These are phyloP conservation scores for Colletes collaris DNA, from an alignment of 2,888 invertebrate genomes.

Conservation along the genomic window DNA sequence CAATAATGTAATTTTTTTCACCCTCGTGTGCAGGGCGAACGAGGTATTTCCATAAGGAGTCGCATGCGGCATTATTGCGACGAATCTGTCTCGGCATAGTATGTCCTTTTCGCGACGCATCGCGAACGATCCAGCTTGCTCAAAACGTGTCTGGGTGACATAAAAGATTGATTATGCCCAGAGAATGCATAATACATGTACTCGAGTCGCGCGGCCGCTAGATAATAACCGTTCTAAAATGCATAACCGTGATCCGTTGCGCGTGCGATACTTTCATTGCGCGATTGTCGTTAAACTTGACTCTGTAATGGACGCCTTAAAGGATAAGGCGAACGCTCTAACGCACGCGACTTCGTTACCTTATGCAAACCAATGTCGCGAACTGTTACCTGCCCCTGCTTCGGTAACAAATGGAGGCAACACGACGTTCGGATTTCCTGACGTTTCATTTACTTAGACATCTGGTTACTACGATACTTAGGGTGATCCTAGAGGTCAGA, in stretches of 20 bases:
- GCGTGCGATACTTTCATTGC: not conserved
- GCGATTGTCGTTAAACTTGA: not conserved
- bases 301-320: not conserved
- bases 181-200: constrained; percentile 54
- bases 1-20: constrained; percentile 3
- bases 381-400: not conserved
- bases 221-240: constrained; percentile 36
- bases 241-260: constrained; percentile 26
- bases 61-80: constrained; percentile 35
- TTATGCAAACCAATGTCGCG: constrained; percentile 7
- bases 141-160: constrained; percentile 22
- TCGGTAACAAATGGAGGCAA: too few species aligned
- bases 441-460: too few species aligned
- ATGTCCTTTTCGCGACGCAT: constrained; percentile 29
- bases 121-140: constrained; percentile 32
- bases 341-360: constrained; percentile 3
- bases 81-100: constrained; percentile 35
- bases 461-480: too few species aligned
- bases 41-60: not conserved
- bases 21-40: not conserved
- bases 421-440: too few species aligned
- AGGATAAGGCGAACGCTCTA: not conserved
- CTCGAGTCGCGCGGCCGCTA: too few species aligned
- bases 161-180: constrained; percentile 39
- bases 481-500: too few species aligned